Evolutionary conservation across 2,797 vertebrate genomes (phyloP).

Genomic region (Hippoglossus hippoglossus): DNA sequence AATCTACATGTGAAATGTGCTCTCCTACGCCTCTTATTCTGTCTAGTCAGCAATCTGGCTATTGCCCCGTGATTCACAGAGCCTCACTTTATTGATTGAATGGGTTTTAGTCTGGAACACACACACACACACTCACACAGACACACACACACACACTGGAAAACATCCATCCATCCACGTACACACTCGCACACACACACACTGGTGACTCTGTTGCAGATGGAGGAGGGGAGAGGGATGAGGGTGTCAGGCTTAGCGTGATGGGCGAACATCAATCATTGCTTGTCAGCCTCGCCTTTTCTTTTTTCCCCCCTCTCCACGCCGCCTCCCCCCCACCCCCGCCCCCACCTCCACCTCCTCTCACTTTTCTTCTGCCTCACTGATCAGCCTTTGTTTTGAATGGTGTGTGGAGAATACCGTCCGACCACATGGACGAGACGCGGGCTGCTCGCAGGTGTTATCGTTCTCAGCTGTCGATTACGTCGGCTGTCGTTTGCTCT

Average conservation of each 20-base stretch:
- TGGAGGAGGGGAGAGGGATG: slow-evolving; percentile 69
- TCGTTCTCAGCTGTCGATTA: slow-evolving; percentile 71
- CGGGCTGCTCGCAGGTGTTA: slow-evolving; percentile 67
- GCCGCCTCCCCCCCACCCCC: slow-evolving; percentile 2
- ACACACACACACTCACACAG: slow-evolving; percentile 51
- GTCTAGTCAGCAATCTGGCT: slow-evolving; percentile 83
- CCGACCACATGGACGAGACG: slow-evolving; percentile 59
- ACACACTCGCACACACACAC: slow-evolving; percentile 61
- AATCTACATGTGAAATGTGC: slow-evolving; percentile 86
- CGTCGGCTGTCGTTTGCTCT: slow-evolving; percentile 40
- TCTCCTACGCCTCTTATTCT: slow-evolving; percentile 70
- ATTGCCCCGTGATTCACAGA: slow-evolving; percentile 72
- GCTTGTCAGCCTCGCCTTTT: slow-evolving; percentile 74
- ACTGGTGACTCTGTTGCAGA: slow-evolving; percentile 75
- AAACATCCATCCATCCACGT: slow-evolving; percentile 45
- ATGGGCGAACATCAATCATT: slow-evolving; percentile 83
- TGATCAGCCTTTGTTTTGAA: slow-evolving; percentile 79
- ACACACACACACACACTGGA: slow-evolving; percentile 60
- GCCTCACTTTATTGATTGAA: slow-evolving; percentile 84
- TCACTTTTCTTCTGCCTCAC: slow-evolving; percentile 77
- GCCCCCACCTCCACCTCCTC: slow-evolving; percentile 46
- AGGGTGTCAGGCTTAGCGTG: slow-evolving; percentile 75
- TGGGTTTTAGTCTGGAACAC: slow-evolving; percentile 75
- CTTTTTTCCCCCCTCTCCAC: neutral
- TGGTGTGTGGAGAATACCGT: slow-evolving; percentile 49